phyloP scores from a whole-genome alignment of 2,888 invertebrate genomes.

The Dryobota labecula region DNA sequence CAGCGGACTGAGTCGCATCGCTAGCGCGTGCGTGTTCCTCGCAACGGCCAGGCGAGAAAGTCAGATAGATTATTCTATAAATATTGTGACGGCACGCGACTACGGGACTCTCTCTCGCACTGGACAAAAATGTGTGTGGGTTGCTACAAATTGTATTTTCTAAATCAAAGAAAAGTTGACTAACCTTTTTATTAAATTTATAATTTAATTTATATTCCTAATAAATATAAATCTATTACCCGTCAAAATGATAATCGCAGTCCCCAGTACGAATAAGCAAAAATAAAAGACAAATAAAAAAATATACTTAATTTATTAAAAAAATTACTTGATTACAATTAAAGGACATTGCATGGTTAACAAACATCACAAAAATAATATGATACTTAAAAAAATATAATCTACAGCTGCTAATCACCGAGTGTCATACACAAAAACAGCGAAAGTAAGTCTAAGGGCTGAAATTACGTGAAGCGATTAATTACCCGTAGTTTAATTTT shows the following conservation, averaged over 20 bases:
- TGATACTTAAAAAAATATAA: slow-evolving; percentile 67
- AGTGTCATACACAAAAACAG: slow-evolving; percentile 48
- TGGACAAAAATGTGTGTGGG: too few relatives aligned
- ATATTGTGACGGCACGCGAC: too few relatives aligned
- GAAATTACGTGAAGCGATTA: too few relatives aligned
- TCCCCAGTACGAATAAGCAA: background rate
- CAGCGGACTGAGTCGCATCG: too few relatives aligned
- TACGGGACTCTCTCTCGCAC: too few relatives aligned
- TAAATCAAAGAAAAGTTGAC: background rate
- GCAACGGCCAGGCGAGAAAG: too few relatives aligned
- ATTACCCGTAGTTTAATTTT: too few relatives aligned
- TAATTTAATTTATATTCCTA: background rate
- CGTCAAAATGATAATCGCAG: background rate
- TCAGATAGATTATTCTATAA: too few relatives aligned
- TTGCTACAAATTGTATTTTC: too few relatives aligned
- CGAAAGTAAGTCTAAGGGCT: slow-evolving; percentile 33
- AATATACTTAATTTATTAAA: slow-evolving; percentile 79
- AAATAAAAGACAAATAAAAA: slow-evolving; percentile 64
- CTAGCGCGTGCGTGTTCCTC: too few relatives aligned
- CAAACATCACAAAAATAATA: slow-evolving; percentile 79
- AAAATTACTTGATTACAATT: slow-evolving; percentile 78
- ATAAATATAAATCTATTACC: background rate
- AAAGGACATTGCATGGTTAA: slow-evolving; percentile 80
- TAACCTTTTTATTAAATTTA: too few relatives aligned
- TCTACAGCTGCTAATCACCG: slow-evolving; percentile 63